Conservation (phyloP, 2,888 invertebrate species). For the Rhogogaster chlorosoma region DNA sequence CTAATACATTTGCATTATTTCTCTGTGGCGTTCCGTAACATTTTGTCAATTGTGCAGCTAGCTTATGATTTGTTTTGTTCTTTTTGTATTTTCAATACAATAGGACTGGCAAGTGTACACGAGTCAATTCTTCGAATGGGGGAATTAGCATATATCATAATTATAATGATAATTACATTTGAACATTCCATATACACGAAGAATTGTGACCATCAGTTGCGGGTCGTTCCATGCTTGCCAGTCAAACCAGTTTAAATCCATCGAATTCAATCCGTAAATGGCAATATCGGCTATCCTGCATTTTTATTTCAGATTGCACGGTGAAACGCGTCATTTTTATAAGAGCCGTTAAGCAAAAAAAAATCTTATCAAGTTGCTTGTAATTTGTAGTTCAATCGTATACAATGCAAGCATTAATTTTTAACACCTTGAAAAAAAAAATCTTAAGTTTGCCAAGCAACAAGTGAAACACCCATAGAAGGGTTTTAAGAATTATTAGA, state of each 20-base stretch:
- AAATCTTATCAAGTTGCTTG: background rate
- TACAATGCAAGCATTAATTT: background rate
- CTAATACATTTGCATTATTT: conserved; percentile 11
- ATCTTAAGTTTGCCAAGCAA: background rate
- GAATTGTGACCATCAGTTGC: background rate
- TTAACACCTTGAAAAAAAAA: background rate
- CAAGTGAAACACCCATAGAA: conserved; percentile 1
- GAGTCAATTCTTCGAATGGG: background rate
- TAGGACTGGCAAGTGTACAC: background rate
- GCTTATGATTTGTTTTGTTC: background rate
- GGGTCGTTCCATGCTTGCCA: background rate
- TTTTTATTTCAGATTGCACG: conserved; percentile 16
- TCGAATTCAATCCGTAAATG: background rate
- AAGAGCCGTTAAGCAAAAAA: background rate
- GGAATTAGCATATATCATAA: background rate
- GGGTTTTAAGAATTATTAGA: background rate
- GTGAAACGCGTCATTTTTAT: background rate
- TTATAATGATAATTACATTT: background rate
- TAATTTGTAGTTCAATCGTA: background rate
- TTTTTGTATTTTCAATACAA: background rate
- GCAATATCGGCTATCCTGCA: background rate
- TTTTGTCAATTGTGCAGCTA: background rate
- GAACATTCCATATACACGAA: background rate
- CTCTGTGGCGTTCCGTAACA: background rate
- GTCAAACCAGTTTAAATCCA: background rate